These are phyloP conservation scores for Marmota flaviventris DNA, from an alignment of 2,113 vertebrate genomes.

Conservation along the genomic window DNA sequence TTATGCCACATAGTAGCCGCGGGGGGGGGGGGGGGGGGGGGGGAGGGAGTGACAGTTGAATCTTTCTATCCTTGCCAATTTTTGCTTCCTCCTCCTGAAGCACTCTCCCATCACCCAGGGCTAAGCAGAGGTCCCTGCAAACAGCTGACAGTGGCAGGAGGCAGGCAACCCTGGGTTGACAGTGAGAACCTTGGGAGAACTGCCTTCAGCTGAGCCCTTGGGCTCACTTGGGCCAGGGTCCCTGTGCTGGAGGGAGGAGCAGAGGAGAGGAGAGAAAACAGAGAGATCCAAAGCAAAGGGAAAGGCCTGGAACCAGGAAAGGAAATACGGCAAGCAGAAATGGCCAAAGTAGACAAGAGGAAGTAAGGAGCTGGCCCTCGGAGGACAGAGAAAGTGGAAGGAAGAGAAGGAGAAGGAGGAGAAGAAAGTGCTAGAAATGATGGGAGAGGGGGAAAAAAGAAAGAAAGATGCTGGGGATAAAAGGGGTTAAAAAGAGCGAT, in stretches of 20 bases:
- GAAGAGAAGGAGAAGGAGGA: no score
- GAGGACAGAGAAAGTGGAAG: background rate
- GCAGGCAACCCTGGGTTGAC: fast-evolving
- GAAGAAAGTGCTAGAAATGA: background rate
- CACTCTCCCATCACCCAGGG: background rate
- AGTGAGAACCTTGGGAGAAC: background rate
- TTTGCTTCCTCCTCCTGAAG: background rate
- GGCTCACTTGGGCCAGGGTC: background rate
- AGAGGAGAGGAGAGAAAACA: fast-evolving
- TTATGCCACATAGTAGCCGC: conserved; percentile 20
- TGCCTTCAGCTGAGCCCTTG: background rate
- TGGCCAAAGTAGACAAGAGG: background rate
- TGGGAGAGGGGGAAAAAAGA: background rate
- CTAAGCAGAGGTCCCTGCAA: background rate
- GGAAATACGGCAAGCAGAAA: background rate
- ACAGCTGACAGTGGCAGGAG: background rate
- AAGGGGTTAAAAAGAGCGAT: background rate
- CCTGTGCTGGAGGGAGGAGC: background rate
- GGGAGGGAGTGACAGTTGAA: background rate
- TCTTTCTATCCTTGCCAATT: background rate
- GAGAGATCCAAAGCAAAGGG: background rate
- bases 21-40: background rate
- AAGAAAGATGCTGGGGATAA: background rate
- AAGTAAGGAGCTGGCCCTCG: no score
- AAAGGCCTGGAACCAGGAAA: background rate